Base-by-base conservation (phyloP, 2,113 vertebrate species). In the Calyptommatus sinebrachiatus region DNA sequence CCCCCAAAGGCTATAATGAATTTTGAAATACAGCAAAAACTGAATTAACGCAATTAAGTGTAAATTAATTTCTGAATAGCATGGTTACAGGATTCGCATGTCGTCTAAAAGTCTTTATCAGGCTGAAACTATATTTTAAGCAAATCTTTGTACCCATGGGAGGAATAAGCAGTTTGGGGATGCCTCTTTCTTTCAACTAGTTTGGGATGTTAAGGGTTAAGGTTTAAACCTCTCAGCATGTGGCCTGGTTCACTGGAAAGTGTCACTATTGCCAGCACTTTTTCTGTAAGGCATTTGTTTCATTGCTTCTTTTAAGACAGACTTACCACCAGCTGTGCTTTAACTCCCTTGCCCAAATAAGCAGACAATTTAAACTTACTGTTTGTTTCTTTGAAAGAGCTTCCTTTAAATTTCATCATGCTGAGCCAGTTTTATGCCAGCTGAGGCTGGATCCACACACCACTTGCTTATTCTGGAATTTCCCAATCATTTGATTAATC, bases 41-140 rank as follows among this genome's bases (percentile, higher is more conserved):
- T 78, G 16, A 83, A 69, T 28, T 7, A 71, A 41, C 48, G 12
- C 53, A 82, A 82, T 82, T 76, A 76, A 50, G 50, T 62, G 29
- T 48, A 63, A 71, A 63, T 65, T 46, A 69, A 41, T 46, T 82
- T 76, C 14, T 50, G 12, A 46, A 71, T 28, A 29, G 26, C 69
- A 65, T 71, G 57, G 5, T 16, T 31, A 77, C 14, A 65, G 26
- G 67, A 50, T 82, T 77, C 60, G 69, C 53, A 31, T 73, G 72
- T 24, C n/a, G 8, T 9, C 16, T 60, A 60, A n/a, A 24, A 68
- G 29, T 24, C 71, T 69, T 57, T 66, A 61, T n/a, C 73, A 65
- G 22, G 41, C 62, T 76, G 21, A 76, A n/a, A 65, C 12, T 65
- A 65, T 62, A 76, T 28, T 24, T 76, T 66, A 66, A 50, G 61